Base-by-base conservation (phyloP, 2,888 invertebrate genomes). In the Meghimatium bilineatum region DNA sequence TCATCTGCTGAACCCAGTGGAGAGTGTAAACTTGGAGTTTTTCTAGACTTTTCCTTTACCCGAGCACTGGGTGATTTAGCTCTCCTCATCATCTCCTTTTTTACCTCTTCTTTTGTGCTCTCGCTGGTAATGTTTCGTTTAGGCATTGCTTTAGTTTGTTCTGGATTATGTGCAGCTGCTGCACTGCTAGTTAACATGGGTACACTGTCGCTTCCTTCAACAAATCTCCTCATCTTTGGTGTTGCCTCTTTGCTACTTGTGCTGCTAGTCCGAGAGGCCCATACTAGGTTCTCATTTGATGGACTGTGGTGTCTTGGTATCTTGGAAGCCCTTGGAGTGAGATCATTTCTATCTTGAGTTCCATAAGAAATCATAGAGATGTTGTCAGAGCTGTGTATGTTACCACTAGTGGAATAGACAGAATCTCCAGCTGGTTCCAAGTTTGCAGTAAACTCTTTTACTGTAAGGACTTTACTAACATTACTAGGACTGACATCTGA, bases 21-120 rank as follows among this genome's bases (percentile, higher is more conserved):
- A 23, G 92, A 92, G 72, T 89, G 89, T 34, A 90, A 87, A 56
- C 91, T 88, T 8, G 91, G 91, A 29, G 91, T 89, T 84, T 91
- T 91, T n/a, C 92, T 85, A 14, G 92, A 88, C 80, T 91, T 90
- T 36, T 93, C 93, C 86, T 90, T 92, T 36, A 93, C 88, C 85
- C 91, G 90, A 52, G 92, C 91, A 88, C 92, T 92, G 14, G 93
- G 93, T 17, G 93, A 91, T 86, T 91, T 92, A 20, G 89, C 90
- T 63, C 89, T 82, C 17, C 88, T 71, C 86, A 86, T 84, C 84
- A 85, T 86, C 84, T 89, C 90, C 44, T 88, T 87, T 77, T 90
- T 90, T 32, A 90, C 90, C 52, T 91, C 91, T 71, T 91, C 91
- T 78, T 88, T 89, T 76, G 85, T 89, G 82, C 88, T 89, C 72